Conservation (phyloP, 2,113 vertebrate species). For the Dipodomys stephensi region DNA sequence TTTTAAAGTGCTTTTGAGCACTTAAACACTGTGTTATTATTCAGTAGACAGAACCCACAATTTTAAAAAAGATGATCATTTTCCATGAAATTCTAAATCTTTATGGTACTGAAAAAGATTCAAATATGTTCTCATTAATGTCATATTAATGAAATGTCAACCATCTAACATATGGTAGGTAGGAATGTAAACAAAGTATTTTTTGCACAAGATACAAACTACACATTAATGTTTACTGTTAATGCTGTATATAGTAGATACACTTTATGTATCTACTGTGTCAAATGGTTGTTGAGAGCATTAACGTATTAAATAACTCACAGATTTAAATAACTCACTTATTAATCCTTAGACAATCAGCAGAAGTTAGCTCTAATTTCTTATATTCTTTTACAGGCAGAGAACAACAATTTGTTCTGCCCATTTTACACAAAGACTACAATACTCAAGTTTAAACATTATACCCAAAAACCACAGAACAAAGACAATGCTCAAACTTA, state of each 20-base stretch:
- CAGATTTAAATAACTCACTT: constrained; percentile 13
- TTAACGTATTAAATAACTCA: constrained; percentile 30
- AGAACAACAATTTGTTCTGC: not conserved
- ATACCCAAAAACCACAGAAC: not conserved
- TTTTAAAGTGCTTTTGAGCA: not conserved
- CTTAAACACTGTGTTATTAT: not conserved
- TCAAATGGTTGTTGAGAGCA: not conserved
- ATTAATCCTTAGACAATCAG: constrained; percentile 9
- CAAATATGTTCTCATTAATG: not conserved
- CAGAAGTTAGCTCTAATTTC: not conserved
- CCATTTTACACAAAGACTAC: not conserved
- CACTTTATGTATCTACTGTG: not conserved
- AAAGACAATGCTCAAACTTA: not conserved
- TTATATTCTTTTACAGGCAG: not conserved
- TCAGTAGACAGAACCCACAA: not conserved
- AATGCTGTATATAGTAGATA: not conserved
- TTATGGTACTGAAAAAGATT: not conserved
- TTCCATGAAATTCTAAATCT: not conserved
- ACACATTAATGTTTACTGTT: constrained; percentile 26
- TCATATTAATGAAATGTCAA: not conserved
- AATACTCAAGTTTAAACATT: not conserved
- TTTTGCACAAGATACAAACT: not conserved
- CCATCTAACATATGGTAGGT: not conserved
- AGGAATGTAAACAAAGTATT: not conserved
- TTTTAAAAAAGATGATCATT: not conserved